Base-by-base conservation (phyloP, 2,797 vertebrate species). In the Fratercula arctica region DNA sequence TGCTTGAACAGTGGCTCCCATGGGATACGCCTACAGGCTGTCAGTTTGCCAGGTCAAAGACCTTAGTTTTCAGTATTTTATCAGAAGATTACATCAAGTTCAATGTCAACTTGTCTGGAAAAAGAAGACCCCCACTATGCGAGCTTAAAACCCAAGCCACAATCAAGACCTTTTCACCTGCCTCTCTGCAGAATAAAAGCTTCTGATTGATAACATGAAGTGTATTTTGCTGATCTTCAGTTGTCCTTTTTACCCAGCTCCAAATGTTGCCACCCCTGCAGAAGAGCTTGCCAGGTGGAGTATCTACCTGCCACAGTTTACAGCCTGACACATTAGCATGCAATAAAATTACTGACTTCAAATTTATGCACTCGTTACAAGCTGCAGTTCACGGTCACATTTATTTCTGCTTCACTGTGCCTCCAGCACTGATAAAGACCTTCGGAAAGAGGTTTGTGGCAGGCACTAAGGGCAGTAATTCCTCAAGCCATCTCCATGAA, bases 51-150 rank as follows among this genome's bases (percentile, higher is more conserved):
- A 66, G 50, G 69, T 78, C 61, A 84, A 84, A 87, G 79, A 50
- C 37, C 26, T 39, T 20, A 7, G 9, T 46, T 93, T 90, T 67
- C 26, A 43, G 16, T 26, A 63, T 74, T 91, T 82, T 77, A 64
- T n/a, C 68, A 53, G n/a, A 85, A 66, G 66, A 70, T 48, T 63
- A 23, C 33, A 70, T 19, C 16, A 79, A 87, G 29, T 57, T 72
- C 72, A 88, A 60, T 6, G 21, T 50, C 46, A 83, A 11, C 33
- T 67, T 70, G 11, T 67, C 68, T 57, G 16, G 53, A 61, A 85
- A 88, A 85, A 77, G 4, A 81, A 0, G 2, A 43, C 2, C 4
- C 18, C 16, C 4, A 13, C 85, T 76, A 43, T 9, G 15, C 2
- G 3, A 90, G 14, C 48, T 95, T 81, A 85, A 88, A 90, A 77